Evolutionary conservation across 2,888 invertebrate species (phyloP), one percentile per base, ranked within the genome.

Genomic region (Autographa gamma): DNA sequence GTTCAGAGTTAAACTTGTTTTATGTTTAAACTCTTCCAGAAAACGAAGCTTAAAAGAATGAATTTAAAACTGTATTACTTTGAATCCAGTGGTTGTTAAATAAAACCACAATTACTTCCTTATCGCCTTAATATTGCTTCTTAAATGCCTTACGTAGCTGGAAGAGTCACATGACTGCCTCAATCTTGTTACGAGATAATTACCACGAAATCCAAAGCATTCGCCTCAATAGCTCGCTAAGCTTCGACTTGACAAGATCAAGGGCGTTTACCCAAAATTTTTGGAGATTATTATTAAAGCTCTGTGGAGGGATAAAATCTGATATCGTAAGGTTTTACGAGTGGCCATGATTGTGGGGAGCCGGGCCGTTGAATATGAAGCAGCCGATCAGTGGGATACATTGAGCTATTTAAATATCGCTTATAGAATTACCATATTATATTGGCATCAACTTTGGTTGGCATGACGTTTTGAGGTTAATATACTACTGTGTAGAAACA

Each of bases 311-410:
- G 85, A 85, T 86, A 85, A 81, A 87, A 87, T 84, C 84, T 82
- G 80, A 80, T 84, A 83, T 84, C 87, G 85, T 89, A 85, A 81
- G 76, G 82, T 88, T 88, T 89, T 86, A 88, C 82, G 89, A 87
- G 79, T 79, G 79, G 79, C 81, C 86, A 85, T 86, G 87, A 88
- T 89, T 83, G 82, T 85, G 77, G 74, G 74, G 66, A 82, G 69
- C 71, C 69, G 73, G 69, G 63, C 76, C 74, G 76, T 74, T 82
- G 80, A 78, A 81, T 86, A 79, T 77, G 75, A 84, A 86, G 68
- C 81, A 84, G 80, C 77, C 77, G 80, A 83, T 88, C 79, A 82
- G 48, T 54, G 73, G 67, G 34, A 77, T 61, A 69, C 66, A 81
- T 75, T 73, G 73, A 69, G 73, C 71, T 73, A 71, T 79, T 82